Evolutionary conservation across 2,888 invertebrate genomes (phyloP).

Genomic region (Chydorus sphaericus): DNA sequence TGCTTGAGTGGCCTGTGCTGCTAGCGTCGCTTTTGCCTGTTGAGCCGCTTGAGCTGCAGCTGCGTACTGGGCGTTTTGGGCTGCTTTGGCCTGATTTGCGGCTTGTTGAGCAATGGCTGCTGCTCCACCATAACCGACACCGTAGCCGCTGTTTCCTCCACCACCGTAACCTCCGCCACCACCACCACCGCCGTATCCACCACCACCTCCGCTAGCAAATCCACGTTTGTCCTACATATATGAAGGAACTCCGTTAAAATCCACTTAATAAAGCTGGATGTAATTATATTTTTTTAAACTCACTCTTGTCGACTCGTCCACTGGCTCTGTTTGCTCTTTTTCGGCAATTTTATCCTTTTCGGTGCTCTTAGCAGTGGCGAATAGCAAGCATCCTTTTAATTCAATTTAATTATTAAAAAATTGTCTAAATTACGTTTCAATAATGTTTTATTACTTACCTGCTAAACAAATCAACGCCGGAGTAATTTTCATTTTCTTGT

Average conservation of each 20-base stretch:
- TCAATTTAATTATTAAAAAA: no score
- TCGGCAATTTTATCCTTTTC: no score
- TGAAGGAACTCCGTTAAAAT: no score
- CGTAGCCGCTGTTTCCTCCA: slow-evolving; percentile 14
- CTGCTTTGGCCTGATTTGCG: slow-evolving; percentile 17
- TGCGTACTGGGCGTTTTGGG: slow-evolving; percentile 4
- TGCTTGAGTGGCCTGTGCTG: slow-evolving; percentile 17
- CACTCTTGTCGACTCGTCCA: no score
- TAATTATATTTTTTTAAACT: no score
- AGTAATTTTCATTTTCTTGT: no score
- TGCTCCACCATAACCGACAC: slow-evolving; percentile 15
- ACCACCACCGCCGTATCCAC: slow-evolving; percentile 6
- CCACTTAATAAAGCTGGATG: neutral
- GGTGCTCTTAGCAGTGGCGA: no score
- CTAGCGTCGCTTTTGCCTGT: slow-evolving; percentile 17
- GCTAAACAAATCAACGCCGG: no score
- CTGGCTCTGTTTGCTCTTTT: no score
- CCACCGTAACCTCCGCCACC: slow-evolving; percentile 16
- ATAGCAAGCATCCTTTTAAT: neutral
- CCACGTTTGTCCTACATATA: slow-evolving; percentile 16
- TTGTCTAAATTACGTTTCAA: no score
- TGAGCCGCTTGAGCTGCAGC: slow-evolving; percentile 19
- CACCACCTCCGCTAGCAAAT: slow-evolving; percentile 13
- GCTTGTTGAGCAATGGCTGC: slow-evolving; percentile 18
- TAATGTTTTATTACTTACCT: no score